phyloP scores from a whole-genome alignment of 2,797 vertebrate species.

The Mionectes olivaceus region DNA sequence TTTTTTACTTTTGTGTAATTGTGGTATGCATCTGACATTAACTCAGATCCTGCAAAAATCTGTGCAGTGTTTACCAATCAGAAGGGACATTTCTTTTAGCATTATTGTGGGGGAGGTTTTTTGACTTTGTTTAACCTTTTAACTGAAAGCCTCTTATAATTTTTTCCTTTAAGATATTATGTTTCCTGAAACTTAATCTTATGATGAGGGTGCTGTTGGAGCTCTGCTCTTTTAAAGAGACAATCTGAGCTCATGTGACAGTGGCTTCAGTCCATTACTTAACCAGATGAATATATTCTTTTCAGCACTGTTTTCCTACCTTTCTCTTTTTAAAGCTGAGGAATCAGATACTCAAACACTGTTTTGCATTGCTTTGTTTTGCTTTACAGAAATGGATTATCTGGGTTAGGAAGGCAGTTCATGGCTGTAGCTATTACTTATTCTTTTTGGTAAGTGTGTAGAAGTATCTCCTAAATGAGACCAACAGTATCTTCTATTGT shows the following conservation, averaged over 20 bases:
- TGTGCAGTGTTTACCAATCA: neutral
- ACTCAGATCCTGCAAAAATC: neutral
- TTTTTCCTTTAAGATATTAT: neutral
- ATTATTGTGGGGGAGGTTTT: fast-evolving
- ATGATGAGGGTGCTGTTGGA: neutral
- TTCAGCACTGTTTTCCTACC: neutral
- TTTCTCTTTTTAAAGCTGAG: neutral
- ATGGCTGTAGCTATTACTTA: neutral
- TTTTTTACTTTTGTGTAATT: neutral
- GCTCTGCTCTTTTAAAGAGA: neutral
- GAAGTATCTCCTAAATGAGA: neutral
- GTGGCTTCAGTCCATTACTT: neutral
- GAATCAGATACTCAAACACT: neutral
- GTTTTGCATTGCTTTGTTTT: neutral
- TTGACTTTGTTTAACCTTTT: neutral
- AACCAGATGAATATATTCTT: neutral
- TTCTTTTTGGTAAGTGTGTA: neutral
- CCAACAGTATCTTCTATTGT: neutral
- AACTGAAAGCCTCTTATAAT: neutral
- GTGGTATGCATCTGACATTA: neutral
- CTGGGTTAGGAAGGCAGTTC: neutral
- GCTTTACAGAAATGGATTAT: neutral
- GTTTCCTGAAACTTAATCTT: constrained; percentile 12
- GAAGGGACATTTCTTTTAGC: neutral
- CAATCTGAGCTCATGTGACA: neutral